These are phyloP conservation scores for Acrossocheilus wenchowensis DNA, from an alignment of 2,797 vertebrate species.

Conservation along the genomic window DNA sequence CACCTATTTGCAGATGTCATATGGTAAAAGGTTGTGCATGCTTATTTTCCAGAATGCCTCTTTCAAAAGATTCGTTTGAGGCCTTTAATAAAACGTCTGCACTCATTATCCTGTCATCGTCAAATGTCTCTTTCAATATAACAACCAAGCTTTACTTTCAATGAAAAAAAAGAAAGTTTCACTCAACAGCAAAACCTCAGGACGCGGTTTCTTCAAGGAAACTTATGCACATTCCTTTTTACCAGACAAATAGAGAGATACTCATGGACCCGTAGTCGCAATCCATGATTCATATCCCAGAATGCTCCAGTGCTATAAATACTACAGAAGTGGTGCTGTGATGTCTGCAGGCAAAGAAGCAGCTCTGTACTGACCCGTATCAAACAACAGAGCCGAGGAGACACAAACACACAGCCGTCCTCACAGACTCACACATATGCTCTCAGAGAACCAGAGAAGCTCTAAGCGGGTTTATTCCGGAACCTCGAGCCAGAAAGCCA, in stretches of 20 bases:
- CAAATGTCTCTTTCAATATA: neutral
- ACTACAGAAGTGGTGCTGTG: conserved; percentile 42
- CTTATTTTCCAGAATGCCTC: neutral
- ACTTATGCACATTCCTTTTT: neutral
- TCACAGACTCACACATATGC: neutral
- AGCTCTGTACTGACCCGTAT: conserved; percentile 45
- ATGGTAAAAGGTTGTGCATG: neutral
- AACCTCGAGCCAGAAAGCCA: neutral
- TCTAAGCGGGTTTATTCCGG: conserved; percentile 21
- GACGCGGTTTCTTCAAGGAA: neutral
- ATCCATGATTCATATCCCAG: conserved; percentile 55
- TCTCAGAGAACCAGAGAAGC: conserved; percentile 1
- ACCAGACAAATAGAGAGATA: conserved; percentile 6
- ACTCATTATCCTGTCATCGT: conserved; percentile 34
- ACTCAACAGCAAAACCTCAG: neutral
- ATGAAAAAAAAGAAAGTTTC: neutral
- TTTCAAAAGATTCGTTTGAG: neutral
- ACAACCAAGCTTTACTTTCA: neutral
- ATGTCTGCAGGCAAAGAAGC: conserved; percentile 50
- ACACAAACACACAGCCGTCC: conserved; percentile 18
- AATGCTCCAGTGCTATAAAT: conserved; percentile 58
- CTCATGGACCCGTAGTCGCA: neutral
- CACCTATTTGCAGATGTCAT: neutral
- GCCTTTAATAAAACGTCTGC: neutral
- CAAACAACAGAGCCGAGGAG: conserved; percentile 21